Percentiles rank a stretch among this genome's conserved stretches.
Conservation (phyloP, 2,113 vertebrate genomes). For the Procavia capensis region DNA sequence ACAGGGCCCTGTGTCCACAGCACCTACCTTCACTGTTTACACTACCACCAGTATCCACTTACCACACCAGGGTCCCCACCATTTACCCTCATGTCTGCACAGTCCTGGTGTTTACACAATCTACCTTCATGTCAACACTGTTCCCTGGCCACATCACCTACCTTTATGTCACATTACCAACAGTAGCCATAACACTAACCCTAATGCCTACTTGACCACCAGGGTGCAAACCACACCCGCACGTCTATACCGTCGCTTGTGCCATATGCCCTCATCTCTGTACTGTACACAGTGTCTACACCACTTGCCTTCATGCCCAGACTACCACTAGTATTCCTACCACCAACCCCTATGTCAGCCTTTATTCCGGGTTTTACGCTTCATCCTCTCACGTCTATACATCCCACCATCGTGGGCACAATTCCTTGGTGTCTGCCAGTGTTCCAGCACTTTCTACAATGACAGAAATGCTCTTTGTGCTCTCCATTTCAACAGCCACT, state of each 20-base stretch:
- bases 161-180: neutral
- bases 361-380: accelerated
- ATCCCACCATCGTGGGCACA: neutral
- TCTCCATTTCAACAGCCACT: neutral
- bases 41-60: accelerated
- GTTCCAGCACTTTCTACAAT: neutral
- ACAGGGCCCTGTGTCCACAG: neutral
- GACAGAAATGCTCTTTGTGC: neutral
- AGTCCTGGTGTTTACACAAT: neutral
- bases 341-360: accelerated
- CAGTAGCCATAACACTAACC: accelerated
- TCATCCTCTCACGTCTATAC: neutral
- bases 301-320: neutral
- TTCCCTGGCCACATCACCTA: neutral
- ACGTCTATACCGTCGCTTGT: neutral
- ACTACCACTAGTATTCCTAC: neutral
- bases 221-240: neutral
- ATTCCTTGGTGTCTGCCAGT: accelerated
- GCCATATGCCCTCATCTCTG: neutral
- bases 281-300: accelerated
- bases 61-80: neutral
- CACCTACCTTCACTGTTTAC: neutral
- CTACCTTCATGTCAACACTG: neutral
- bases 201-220: neutral
- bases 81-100: neutral